Evolutionary conservation across 2,888 invertebrate genomes (phyloP), one percentile per base, ranked within the genome.

Genomic region (Malthinus seriepunctatus): DNA sequence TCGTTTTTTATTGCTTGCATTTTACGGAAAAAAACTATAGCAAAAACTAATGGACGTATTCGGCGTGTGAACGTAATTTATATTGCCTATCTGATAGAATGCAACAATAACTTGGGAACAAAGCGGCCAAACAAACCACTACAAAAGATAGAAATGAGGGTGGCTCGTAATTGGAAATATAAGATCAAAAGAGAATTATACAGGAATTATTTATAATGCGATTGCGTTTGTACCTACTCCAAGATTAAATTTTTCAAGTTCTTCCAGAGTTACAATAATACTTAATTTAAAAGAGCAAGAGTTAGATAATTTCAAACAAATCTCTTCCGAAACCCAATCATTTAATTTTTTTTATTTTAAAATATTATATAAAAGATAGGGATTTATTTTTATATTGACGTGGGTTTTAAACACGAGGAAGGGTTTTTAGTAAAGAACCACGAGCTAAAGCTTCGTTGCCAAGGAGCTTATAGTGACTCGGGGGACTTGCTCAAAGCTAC

Each of bases 391-490:
- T 63, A 57, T 62, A 66, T 63, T 63, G 66, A 63, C 64, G 63
- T 64, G 57, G 64, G 57, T 53, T 60, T 60, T 60, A 60, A 60
- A 60, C 59, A 54, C 54, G 54, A 59, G 46, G 59, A 34, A 59
- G 46, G 59, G 54, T 59, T 59, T 42, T 61, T 61, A 56, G 51
- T 46, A 48, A 49, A 56, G 53, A 61, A 52, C 60, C 51, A 47
- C 55, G 55, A 54, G 55, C 66, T 67, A 68, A 65, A 63, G 64
- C 62, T 68, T 67, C 64, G 67, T 59, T 64, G 56, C 67, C 65
- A 59, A 63, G 62, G 64, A 67, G 67, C 67, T 68, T 68, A 69
- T 69, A 65, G 66, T 44, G 56, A 60, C 68, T 62, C 66, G 45
- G 65, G 66, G 63, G 67, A 62, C 62, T 64, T 60, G 60, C 63